Base-by-base conservation (phyloP, 1,140 invertebrate species). In the Scaptomyza hsui region DNA sequence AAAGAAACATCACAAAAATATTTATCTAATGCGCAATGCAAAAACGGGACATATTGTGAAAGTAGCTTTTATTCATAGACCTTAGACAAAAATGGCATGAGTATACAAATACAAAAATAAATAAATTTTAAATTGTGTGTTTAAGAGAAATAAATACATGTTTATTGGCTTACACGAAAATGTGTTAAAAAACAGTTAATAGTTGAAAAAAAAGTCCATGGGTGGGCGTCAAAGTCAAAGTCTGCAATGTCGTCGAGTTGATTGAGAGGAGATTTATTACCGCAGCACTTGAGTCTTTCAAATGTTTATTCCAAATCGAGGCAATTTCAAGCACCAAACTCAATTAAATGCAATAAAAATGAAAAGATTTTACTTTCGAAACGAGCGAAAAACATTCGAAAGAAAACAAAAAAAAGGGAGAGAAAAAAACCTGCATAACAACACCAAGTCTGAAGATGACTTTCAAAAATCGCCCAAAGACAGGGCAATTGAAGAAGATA, bases 291-390 rank as follows among this genome's bases (percentile, higher is more conserved):
- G 41, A 37, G 55, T 26, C 73, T 62, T 53, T 72, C 24, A 32
- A 57, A 37, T 61, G 61, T 78, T 78, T 32, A 16, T 32, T 24
- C 19, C 63, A 56, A 60, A 74, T 63, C 64, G 57, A 59, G 63
- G 51, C 51, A 59, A 55, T 64, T 69, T 73, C 35, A 37, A 57
- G 16, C 52, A 52, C 32, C 63, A 64, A 65, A 77, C 49, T 67
- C 75, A 75, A 75, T 78, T 55, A 39, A 65, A 71, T 32, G 29
- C 24, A 52, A 37, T 41, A 35, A 51, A 35, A 49, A 55, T 24
- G 52, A 52, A 61, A 60, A 70, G 15, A 57, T 53, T 74, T 57
- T 45, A 65, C 76, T 79, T 80, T 80, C 77, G 12, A 79, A 80
- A 72, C 48, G 44, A 65, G 15, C 24, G 3, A 60, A 48, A 48